Base-by-base conservation (phyloP, 2,113 vertebrate genomes). In the Gobio gobio region DNA sequence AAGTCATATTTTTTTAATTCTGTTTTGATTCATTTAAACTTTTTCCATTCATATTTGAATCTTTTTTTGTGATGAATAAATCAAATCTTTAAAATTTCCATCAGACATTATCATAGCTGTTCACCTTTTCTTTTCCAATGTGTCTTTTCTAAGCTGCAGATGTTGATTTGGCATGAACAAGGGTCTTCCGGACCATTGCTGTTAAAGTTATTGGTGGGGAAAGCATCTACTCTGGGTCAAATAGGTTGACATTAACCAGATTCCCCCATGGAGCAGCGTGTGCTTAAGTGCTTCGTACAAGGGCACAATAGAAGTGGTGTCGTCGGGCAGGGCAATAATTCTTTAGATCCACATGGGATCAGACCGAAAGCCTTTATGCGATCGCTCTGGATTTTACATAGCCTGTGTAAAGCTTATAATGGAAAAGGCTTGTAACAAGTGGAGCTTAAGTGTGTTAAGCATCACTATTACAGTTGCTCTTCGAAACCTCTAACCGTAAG, bases 281-380 rank as follows among this genome's bases (percentile, higher is more conserved):
- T 47, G 70, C 40, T 47, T 73, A 73, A 73, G 40, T 73, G 40
- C 70, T 73, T 73, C 10, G 10, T 73, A 45, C 10, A 45, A 73
- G 68, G 40, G 20, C 68, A 73, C 68, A 73, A 45, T 45, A 45
- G 40, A 13, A 47, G 70, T 47, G 10, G 40, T 47, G n/a, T 61
- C 1, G 3, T 61, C 22, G 5, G 70, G 70, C 70, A 73, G 70
- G 70, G 40, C 70, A 40, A 59, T 61, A n/a, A 43, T 78, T 78
- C 33, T 78, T 22, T 14, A 78, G 10, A 61, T 36, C 10, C 54
- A 59, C 76, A 61, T 78, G 76, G 29, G 54, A 78, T 78, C 20
- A 59, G 29, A 56, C 4, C 47, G 40, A 47, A 73, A 24, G 43
- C 70, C 43, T 73, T 47, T 73, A 73, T 73, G 12, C 12, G 22